Evolutionary conservation across 1,140 invertebrate genomes (phyloP).

Genomic region (Formica exsecta): DNA sequence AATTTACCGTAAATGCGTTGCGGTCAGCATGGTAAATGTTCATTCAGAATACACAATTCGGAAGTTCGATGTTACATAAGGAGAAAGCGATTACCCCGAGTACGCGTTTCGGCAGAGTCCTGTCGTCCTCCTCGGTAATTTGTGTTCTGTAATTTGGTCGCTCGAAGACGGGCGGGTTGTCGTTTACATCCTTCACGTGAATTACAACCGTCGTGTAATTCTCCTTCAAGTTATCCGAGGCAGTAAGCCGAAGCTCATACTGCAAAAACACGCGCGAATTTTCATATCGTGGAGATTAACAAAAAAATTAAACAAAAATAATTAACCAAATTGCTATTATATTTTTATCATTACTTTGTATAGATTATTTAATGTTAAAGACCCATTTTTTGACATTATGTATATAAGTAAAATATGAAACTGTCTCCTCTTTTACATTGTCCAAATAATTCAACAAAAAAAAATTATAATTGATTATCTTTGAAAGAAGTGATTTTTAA

Average conservation of each 20-base stretch:
- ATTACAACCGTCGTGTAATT: slow-evolving; percentile 98
- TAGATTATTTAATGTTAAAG: neutral
- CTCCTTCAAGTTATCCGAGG: slow-evolving; percentile 98
- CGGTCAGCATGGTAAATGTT: neutral
- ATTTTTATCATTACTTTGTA: neutral
- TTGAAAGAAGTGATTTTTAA: neutral
- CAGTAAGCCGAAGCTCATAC: slow-evolving; percentile 97
- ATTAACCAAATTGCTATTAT: neutral
- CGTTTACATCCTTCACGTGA: slow-evolving; percentile 98
- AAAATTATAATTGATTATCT: neutral
- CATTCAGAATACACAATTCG: neutral
- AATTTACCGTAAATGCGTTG: slow-evolving; percentile 5
- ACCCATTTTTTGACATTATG: neutral
- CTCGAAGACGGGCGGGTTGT: slow-evolving; percentile 96
- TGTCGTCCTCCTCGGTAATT: slow-evolving; percentile 98
- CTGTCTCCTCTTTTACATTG: neutral
- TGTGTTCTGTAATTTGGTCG: slow-evolving; percentile 97
- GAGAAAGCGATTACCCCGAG: slow-evolving; percentile 90
- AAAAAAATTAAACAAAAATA: neutral
- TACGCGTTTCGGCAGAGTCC: slow-evolving; percentile 96
- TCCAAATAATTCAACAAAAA: neutral
- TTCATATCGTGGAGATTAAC: neutral
- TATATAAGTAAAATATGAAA: no score
- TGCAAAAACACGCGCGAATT: slow-evolving; percentile 82
- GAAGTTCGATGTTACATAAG: slow-evolving; percentile 6